Evolutionary conservation across 92 coral and sea anemone genomes (phyloP), one percentile per base, ranked within the genome.

Genomic region (Montipora capitata): DNA sequence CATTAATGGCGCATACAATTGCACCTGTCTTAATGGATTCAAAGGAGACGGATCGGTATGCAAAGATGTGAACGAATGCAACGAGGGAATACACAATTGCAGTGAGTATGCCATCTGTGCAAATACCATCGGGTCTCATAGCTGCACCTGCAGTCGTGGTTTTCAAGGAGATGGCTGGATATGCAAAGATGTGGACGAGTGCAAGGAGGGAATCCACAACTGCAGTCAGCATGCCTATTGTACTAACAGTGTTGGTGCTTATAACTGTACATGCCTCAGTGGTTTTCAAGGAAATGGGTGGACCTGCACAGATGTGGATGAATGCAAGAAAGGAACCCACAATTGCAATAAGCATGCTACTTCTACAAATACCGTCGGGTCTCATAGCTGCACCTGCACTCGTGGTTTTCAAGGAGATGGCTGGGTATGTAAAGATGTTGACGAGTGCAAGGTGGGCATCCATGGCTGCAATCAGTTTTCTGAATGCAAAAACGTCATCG

Each of bases 261-360:
- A 56, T 57, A 6, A 57, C 4, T 77, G 70, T 52, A 58, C 48
- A 2, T 77, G 82, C 8, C 67, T 7, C 3, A 14, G n/a, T 1
- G 82, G 82, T 2, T 49, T 58, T 77, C 45, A 44, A 10, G 82
- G 82, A 39, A 49, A 58, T 39, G 82, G 82, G 12, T 58, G 27
- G 43, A 4, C 59, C 1, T 80, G 56, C 61, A 17, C 11, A 4
- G 85, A 80, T 41, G 13, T n/a, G 0, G 48, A 66, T 45, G 68
- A 77, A 58, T 62, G 82, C 43, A 39, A 39, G 43, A 40, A 6
- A 4, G 51, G n/a, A 40, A 15, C 15, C 16, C 18, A 77, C 38
- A 17, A 11, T 6, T 70, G 88, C 48, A 39, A 66, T 35, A 14
- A 5, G 40, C 14, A 48, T 15, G 79, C 79, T 16, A 14, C 1